Base-by-base conservation (phyloP, 2,113 vertebrate species). In the Turdus rufiventris region DNA sequence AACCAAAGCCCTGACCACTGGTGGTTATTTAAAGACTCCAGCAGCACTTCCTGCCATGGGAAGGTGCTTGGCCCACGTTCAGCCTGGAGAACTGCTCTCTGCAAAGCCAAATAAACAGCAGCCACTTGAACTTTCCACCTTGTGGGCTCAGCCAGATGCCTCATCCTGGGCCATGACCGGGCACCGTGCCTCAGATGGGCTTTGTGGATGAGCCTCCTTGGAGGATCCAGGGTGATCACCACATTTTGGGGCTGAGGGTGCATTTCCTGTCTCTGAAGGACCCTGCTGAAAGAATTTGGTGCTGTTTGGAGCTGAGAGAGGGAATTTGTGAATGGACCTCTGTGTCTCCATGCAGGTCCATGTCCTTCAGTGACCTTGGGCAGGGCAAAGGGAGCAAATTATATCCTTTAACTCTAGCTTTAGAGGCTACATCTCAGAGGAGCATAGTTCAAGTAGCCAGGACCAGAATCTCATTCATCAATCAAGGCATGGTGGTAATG, bases 71-170 rank as follows among this genome's bases (percentile, higher is more conserved):
- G 91, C 95, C 66, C 38, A 31, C 0, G 21, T 95, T 97, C 91
- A 96, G 89, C 33, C 71, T 89, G 89, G 70, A 58, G 5, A 4
- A 89, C 91, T 93, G 89, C 93, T 95, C 67, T 51, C 84, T 85
- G 74, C 62, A 95, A 92, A 95, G 54, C 71, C 93, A 96, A 96
- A 95, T 94, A 97, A 96, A 97, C 82, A 95, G 51, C 85, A 85
- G 23, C 74, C 93, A 93, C 87, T 94, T 96, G 87, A 97, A 91
- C 95, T 96, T 97, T 93, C 87, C 94, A 96, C 96, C 91, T 85
- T 88, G 47, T 2, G 1, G 74, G 47, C 75, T 94, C 25, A 0
- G 58, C 71, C 25, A 4, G 43, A 71, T 84, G 76, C 73, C 38
- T 88, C 12, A 1, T 89, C 47, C n/a, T 0, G 0, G 20, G 36